These are phyloP conservation scores for Lycocerus yunnanus DNA, from an alignment of 2,888 invertebrate species.

Conservation along the genomic window DNA sequence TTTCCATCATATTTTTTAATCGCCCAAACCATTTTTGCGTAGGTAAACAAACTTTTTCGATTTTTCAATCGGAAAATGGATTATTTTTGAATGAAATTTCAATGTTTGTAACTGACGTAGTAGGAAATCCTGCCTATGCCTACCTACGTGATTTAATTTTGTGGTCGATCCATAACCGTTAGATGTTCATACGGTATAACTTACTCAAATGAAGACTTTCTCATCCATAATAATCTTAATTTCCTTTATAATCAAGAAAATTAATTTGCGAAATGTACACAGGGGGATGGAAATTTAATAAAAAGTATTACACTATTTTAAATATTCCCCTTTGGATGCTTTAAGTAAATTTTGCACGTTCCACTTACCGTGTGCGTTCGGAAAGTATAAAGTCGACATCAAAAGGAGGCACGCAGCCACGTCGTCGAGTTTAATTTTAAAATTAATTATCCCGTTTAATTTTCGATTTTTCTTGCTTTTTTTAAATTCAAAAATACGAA, in stretches of 20 bases:
- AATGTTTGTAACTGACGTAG: not conserved
- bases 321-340: not conserved
- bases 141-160: slow-evolving; percentile 19
- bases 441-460: not conserved
- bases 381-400: not conserved
- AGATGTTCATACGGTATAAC: slow-evolving; percentile 6
- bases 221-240: not conserved
- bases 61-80: not conserved
- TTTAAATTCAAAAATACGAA: not conserved
- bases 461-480: not conserved
- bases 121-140: slow-evolving; percentile 11
- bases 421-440: not conserved
- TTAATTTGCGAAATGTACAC: not conserved
- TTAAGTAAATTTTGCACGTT: not conserved
- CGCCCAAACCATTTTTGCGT: not conserved
- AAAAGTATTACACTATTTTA: not conserved
- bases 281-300: not conserved
- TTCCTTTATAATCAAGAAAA: slow-evolving; percentile 2
- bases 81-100: not conserved
- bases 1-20: not conserved
- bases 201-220: slow-evolving; percentile 1
- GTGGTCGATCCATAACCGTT: slow-evolving; percentile 17
- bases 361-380: not conserved
- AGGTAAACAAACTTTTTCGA: not conserved
- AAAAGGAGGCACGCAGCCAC: too few relatives aligned